Evolutionary conservation across 92 coral and sea anemone genomes (phyloP), one percentile per base, ranked within the genome.

Genomic region (Phenganax marumi): DNA sequence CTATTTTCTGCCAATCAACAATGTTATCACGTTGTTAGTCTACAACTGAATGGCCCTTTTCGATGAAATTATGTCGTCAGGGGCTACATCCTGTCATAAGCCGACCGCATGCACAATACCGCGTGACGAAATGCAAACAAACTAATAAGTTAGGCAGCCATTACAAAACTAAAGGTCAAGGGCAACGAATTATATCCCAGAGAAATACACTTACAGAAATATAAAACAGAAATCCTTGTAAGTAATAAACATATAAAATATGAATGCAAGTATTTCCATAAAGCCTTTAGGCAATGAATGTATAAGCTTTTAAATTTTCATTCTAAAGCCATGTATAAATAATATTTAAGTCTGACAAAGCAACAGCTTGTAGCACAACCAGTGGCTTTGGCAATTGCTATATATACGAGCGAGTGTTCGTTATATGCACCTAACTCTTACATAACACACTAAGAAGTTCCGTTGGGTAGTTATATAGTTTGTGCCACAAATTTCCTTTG

Each of bases 91-190:
- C 8, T 7, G 68, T 7, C 33, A 2, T 62, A 18, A 62, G 25
- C 18, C 13, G 68, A 62, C 68, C 46, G 68, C 68, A 62, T 25
- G 33, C 22, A 62, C 26, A 62, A 21, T 62, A 21, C 18, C 63
- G 8, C 25, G 33, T 62, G 68, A 62, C 68, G 68, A 62, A 18
- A 62, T 18, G 68, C 68, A 62, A 62, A 62, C 68, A 62, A 62
- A 62, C 13, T 62, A 62, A 62, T 21, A 62, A 39, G 33, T 23
- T 62, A 62, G 16, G 63, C 63, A 56, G n/a, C 19, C 63, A 56
- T 56, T 14, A 33, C 43, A 33, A 7, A 13, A 14, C 10, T 21
- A 62, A 19, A 62, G 68, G 68, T 39, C 68, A 62, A 62, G 68
- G 68, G 25, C 68, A 62, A 62, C 6, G 25, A 39, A 39, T 62